Conservation (phyloP, 1,140 invertebrate genomes). For the Apis laboriosa region DNA sequence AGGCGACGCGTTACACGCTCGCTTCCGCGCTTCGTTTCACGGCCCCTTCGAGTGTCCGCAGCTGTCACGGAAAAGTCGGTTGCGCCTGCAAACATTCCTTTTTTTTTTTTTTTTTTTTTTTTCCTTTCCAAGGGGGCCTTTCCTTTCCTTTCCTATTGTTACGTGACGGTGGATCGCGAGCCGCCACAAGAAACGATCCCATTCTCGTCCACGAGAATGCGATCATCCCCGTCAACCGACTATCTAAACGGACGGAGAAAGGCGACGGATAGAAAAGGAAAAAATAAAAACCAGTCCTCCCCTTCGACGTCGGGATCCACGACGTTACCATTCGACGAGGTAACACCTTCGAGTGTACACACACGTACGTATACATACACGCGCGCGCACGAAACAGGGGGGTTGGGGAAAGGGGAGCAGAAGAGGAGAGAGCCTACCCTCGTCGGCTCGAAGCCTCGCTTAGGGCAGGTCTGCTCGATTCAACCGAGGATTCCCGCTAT, state of each 20-base stretch:
- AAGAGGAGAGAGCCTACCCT: not conserved
- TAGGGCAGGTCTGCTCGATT: slow-evolving; percentile 60
- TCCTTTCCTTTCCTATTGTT: slow-evolving; percentile 50
- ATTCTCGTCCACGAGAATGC: slow-evolving; percentile 54
- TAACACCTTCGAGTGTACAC: slow-evolving; percentile 63
- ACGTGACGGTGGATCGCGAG: slow-evolving; percentile 24
- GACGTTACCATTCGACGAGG: slow-evolving; percentile 51
- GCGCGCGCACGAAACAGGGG: not conserved
- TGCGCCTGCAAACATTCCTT: slow-evolving; percentile 62
- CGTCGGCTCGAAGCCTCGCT: no score
- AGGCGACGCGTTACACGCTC: slow-evolving; percentile 17
- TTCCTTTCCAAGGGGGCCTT: slow-evolving; percentile 11
- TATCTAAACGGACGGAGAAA: not conserved
- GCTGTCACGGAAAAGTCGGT: slow-evolving; percentile 64
- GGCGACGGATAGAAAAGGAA: not conserved
- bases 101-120: not conserved
- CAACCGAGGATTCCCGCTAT: slow-evolving; percentile 43
- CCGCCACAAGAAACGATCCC: slow-evolving; percentile 49
- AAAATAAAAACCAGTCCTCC: slow-evolving; percentile 4
- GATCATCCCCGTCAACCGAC: slow-evolving; percentile 8
- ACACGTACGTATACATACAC: not conserved
- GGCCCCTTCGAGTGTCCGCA: slow-evolving; percentile 43
- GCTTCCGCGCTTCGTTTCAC: slow-evolving; percentile 31
- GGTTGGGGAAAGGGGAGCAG: not conserved
- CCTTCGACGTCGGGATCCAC: not conserved